These are phyloP conservation scores for Pristionchus fissidentatus DNA, from an alignment of 2,888 invertebrate genomes.

Conservation along the genomic window DNA sequence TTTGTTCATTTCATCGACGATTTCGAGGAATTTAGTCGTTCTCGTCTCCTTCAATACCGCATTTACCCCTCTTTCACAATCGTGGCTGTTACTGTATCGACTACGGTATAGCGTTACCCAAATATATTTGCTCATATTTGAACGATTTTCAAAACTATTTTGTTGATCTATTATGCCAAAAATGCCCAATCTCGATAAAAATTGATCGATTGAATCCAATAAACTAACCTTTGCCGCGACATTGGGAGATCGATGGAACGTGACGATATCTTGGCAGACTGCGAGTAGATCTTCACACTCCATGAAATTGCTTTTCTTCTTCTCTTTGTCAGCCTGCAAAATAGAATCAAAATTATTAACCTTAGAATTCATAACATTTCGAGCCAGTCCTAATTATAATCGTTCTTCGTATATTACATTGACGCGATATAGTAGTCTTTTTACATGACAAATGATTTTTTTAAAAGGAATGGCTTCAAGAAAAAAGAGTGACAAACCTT, in stretches of 20 bases:
- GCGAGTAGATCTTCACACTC: neutral
- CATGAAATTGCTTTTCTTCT: neutral
- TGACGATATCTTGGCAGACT: neutral
- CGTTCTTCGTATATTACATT: too few species aligned
- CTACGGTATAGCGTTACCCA: too few species aligned
- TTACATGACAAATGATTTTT: too few species aligned
- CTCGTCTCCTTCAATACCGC: too few species aligned
- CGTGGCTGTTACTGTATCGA: neutral
- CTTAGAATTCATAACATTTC: too few species aligned
- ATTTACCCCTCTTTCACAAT: neutral
- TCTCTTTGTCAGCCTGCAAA: neutral
- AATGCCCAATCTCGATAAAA: neutral
- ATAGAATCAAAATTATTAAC: too few species aligned
- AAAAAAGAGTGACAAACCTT: neutral
- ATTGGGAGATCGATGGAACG: constrained; percentile 3
- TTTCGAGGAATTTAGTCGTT: neutral
- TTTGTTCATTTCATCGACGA: neutral
- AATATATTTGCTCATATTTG: too few species aligned
- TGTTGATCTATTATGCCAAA: too few species aligned
- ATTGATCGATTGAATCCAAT: neutral
- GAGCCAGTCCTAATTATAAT: too few species aligned
- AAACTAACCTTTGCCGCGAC: neutral
- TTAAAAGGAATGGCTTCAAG: neutral
- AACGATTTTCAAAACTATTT: too few species aligned
- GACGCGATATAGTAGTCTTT: too few species aligned